phyloP scores from a whole-genome alignment of 1,140 invertebrate species.

The Andricus grossulariae region DNA sequence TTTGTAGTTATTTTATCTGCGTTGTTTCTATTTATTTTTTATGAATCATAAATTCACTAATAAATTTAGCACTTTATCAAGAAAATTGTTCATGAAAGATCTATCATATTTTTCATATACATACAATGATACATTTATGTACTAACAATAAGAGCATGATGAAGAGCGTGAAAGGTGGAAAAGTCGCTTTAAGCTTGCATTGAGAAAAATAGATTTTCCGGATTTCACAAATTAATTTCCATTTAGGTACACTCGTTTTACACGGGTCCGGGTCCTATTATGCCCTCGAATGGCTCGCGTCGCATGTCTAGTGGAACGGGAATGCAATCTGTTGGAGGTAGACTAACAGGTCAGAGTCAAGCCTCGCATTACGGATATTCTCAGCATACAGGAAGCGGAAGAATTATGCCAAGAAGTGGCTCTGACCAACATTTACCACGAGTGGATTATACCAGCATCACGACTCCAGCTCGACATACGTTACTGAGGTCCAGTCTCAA shows the following conservation, averaged over 20 bases:
- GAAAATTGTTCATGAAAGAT: no score
- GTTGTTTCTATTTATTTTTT: no score
- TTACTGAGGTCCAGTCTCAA: conserved; percentile 86
- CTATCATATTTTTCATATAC: neutral
- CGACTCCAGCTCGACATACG: conserved; percentile 83
- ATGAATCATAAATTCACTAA: no score
- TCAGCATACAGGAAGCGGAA: conserved; percentile 73
- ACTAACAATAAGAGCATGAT: neutral
- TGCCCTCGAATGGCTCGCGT: conserved; percentile 74
- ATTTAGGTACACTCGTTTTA: conserved; percentile 86
- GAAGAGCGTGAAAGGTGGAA: conserved; percentile 8
- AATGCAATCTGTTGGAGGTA: conserved; percentile 70
- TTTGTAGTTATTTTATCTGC: no score
- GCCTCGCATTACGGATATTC: conserved; percentile 75
- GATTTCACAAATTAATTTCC: neutral
- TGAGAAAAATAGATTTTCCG: neutral
- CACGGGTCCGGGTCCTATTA: conserved; percentile 79
- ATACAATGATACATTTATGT: neutral
- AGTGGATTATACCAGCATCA: conserved; percentile 85
- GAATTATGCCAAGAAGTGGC: conserved; percentile 86
- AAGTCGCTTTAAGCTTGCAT: conserved; percentile 21
- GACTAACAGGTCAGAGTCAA: conserved; percentile 72
- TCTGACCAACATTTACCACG: conserved; percentile 90
- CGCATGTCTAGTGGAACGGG: conserved; percentile 78
- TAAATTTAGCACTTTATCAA: no score